A percentile compares a stretch with the other conserved stretches of the same genome.
Conservation (phyloP, 1,140 invertebrate species). For the Brachionus plicatilis region DNA sequence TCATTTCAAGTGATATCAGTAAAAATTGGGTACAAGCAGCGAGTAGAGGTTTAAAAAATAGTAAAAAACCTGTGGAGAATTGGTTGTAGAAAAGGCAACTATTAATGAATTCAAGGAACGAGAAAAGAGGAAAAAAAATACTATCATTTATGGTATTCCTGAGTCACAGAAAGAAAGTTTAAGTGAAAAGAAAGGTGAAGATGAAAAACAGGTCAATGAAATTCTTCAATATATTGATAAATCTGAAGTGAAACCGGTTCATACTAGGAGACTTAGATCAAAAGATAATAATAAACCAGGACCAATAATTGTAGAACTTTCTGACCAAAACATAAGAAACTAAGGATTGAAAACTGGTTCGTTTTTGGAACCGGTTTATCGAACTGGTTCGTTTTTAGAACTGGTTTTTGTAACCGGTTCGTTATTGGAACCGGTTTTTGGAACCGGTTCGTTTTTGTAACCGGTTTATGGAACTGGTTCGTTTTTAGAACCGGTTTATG, state of each 20-base stretch:
- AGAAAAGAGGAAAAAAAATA: not conserved
- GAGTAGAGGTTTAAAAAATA: not conserved
- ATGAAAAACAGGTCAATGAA: not conserved
- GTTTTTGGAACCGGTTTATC: no score
- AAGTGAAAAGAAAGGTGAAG: not conserved
- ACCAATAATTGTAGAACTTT: not conserved
- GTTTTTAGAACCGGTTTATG: no score
- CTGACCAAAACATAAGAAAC: not conserved
- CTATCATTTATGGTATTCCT: not conserved
- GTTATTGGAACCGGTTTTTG: no score
- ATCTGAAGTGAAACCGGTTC: not conserved
- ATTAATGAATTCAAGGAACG: not conserved
- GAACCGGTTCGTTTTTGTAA: no score
- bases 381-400: no score
- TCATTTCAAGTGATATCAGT: not conserved
- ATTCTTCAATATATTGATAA: not conserved
- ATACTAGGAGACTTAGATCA: not conserved
- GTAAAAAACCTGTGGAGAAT: not conserved
- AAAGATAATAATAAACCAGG: not conserved
- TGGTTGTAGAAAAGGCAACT: not conserved
- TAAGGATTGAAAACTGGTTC: no score
- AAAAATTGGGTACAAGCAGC: not conserved
- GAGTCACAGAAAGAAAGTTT: not conserved
- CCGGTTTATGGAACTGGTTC: no score
- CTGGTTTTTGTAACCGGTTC: no score